These are phyloP conservation scores for Tetramorium alpestre DNA, from an alignment of 1,140 invertebrate genomes.

Conservation along the genomic window DNA sequence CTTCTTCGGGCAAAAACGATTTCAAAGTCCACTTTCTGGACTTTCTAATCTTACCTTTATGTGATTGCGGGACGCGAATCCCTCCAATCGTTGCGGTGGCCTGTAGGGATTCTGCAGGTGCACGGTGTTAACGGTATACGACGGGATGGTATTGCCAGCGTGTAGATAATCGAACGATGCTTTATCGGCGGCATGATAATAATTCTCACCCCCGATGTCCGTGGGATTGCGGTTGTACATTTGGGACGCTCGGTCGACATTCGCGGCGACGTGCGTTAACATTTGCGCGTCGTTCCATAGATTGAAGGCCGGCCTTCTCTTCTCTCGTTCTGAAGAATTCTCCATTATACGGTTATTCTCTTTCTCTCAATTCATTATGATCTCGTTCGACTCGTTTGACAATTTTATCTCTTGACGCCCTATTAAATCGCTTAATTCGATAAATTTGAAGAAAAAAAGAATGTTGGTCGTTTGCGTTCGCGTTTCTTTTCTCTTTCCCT, in stretches of 20 bases:
- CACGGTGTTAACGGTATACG: constrained; percentile 71
- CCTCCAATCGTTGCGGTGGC: constrained; percentile 67
- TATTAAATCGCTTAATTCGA: neutral
- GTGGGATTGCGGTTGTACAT: constrained; percentile 12
- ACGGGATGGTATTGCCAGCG: constrained; percentile 26
- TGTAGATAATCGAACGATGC: constrained; percentile 55
- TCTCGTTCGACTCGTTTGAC: neutral
- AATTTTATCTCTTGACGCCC: neutral
- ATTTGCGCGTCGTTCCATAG: constrained; percentile 36
- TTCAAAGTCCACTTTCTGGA: constrained; percentile 42
- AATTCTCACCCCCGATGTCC: constrained; percentile 8
- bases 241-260: constrained; percentile 9
- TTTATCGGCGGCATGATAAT: constrained; percentile 41
- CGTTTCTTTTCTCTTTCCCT: neutral
- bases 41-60: constrained; percentile 58
- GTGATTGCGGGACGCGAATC: constrained; percentile 58
- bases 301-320: neutral
- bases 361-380: neutral
- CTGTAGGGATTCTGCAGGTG: constrained; percentile 77
- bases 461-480: neutral
- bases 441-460: neutral
- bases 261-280: neutral
- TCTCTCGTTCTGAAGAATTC: neutral
- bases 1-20: neutral
- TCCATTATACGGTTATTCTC: constrained; percentile 20